A percentile compares a stretch with the other conserved stretches of the same genome.
Conservation (phyloP, 1,140 invertebrate species). For the Phthorimaea operculella region DNA sequence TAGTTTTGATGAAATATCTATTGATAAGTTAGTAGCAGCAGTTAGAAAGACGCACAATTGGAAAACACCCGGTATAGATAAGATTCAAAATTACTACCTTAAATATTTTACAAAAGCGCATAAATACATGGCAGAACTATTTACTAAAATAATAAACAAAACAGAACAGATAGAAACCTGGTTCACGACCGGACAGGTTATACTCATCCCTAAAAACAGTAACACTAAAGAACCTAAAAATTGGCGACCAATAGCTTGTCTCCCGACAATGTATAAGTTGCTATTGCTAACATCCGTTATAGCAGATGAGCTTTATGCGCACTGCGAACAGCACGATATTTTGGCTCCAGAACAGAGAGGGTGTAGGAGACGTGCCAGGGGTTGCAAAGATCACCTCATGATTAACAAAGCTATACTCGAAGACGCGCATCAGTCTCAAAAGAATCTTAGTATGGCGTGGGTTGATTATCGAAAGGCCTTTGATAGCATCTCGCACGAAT, state of each 20-base stretch:
- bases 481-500: too few species aligned
- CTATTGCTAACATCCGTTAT: slow-evolving; percentile 18
- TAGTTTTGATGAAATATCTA: slow-evolving; percentile 11
- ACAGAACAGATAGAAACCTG: too few species aligned
- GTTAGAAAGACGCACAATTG: slow-evolving; percentile 16
- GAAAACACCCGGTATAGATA: slow-evolving; percentile 22
- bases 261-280: slow-evolving; percentile 22
- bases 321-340: slow-evolving; percentile 16
- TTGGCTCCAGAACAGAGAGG: slow-evolving; percentile 18
- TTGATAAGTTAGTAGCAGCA: slow-evolving; percentile 9
- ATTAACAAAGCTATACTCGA: slow-evolving; percentile 23
- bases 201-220: slow-evolving; percentile 9
- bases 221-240: slow-evolving; percentile 18
- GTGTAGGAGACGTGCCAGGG: too few species aligned
- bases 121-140: slow-evolving; percentile 8
- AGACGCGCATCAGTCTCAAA: slow-evolving; percentile 17
- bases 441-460: slow-evolving; percentile 18
- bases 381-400: too few species aligned
- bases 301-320: slow-evolving; percentile 9
- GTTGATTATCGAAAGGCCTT: slow-evolving; percentile 16
- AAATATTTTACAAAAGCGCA: slow-evolving; percentile 18
- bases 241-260: slow-evolving; percentile 21
- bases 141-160: too few species aligned
- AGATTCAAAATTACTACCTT: slow-evolving; percentile 21
- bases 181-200: too few species aligned